These are phyloP conservation scores for Arctopsyche grandis DNA, from an alignment of 1,140 invertebrate genomes.

Conservation along the genomic window DNA sequence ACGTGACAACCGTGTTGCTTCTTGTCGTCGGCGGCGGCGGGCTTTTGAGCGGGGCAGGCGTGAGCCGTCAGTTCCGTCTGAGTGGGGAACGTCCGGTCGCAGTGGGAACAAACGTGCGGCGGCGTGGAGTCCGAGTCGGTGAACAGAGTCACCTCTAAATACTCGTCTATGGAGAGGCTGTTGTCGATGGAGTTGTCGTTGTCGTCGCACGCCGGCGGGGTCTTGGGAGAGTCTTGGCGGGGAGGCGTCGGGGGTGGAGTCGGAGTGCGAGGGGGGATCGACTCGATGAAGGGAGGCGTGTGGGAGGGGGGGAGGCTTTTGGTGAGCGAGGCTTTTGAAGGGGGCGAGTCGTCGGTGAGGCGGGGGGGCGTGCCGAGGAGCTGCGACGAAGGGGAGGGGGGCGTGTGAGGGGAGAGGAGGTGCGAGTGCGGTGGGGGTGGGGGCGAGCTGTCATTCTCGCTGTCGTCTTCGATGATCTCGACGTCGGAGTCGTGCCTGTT, in stretches of 20 bases:
- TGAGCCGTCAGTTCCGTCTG: slow-evolving; percentile 61
- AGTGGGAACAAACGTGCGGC: slow-evolving; percentile 63
- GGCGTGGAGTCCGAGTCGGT: slow-evolving; percentile 62
- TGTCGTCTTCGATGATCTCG: slow-evolving; percentile 66
- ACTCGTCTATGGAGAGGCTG: slow-evolving; percentile 66
- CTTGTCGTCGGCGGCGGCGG: slow-evolving; percentile 59
- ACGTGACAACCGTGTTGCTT: slow-evolving; percentile 63
- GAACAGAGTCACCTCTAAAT: slow-evolving; percentile 65
- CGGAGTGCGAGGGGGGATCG: background rate
- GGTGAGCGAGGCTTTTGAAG: too few species aligned
- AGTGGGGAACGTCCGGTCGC: slow-evolving; percentile 65
- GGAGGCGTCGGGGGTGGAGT: slow-evolving; percentile 25
- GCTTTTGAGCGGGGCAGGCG: slow-evolving; percentile 58
- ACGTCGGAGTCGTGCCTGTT: slow-evolving; percentile 66
- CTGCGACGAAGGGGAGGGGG: background rate
- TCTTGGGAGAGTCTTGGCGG: background rate
- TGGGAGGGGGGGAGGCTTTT: background rate
- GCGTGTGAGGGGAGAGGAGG: background rate
- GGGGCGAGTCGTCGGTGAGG: background rate
- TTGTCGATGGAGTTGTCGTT: slow-evolving; percentile 57
- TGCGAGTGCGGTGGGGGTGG: background rate
- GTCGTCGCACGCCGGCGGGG: background rate
- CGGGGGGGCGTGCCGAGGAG: background rate
- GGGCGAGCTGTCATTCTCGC: slow-evolving; percentile 60
- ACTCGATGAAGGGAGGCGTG: background rate